These are phyloP conservation scores for Amorpha juglandis DNA, from an alignment of 2,888 invertebrate genomes.

Conservation along the genomic window DNA sequence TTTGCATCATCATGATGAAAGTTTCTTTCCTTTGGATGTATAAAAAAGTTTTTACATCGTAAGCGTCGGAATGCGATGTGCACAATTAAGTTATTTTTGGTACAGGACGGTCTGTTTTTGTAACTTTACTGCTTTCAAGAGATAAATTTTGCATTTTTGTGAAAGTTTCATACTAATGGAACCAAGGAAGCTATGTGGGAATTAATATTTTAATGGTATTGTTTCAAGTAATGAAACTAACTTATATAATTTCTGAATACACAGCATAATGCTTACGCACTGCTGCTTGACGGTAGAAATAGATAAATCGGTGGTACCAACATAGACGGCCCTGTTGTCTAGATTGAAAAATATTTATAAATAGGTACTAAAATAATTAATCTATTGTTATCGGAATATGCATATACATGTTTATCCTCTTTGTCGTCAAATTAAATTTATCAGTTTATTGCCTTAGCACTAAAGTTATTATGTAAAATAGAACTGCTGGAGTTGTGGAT, in stretches of 20 bases:
- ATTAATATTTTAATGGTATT: background rate
- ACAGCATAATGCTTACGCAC: no score
- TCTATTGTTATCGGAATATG: background rate
- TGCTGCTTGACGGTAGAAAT: no score
- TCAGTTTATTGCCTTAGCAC: background rate
- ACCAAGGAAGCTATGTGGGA: background rate
- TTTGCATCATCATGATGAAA: background rate
- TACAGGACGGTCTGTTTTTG: conserved; percentile 3
- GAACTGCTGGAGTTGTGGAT: background rate
- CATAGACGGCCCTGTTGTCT: no score
- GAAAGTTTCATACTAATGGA: conserved; percentile 5
- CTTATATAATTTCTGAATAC: no score
- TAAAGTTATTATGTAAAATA: background rate
- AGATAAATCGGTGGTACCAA: no score
- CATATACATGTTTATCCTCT: background rate
- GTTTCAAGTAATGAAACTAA: background rate
- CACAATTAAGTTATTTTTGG: conserved; percentile 23
- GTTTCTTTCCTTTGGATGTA: conserved; percentile 12
- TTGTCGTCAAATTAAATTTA: background rate
- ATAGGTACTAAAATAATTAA: background rate
- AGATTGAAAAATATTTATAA: background rate
- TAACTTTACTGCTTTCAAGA: conserved; percentile 20
- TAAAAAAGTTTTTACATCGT: conserved; percentile 10
- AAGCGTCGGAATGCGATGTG: conserved; percentile 1
- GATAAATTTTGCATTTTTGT: background rate